Percentiles rank a stretch among this genome's conserved stretches.
Evolutionary conservation across 37 sponge, comb jelly and placozoan genomes (phyloP).

Genomic region (Eunapius fragilis): DNA sequence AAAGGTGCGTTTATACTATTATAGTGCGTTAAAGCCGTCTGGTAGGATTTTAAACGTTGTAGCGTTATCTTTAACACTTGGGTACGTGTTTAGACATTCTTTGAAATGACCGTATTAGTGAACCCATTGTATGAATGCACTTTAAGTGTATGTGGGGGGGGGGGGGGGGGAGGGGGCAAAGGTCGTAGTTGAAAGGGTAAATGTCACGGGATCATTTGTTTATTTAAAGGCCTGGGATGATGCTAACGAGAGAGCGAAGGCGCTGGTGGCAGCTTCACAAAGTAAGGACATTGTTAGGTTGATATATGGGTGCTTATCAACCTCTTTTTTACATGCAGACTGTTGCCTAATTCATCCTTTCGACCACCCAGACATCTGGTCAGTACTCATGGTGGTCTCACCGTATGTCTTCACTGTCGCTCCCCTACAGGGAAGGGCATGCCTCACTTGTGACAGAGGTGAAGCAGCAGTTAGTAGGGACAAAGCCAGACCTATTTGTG

Average conservation of each 20-base stretch:
- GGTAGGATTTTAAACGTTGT: no score
- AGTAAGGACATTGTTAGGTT: background rate
- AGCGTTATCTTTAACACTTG: no score
- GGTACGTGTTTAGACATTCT: no score
- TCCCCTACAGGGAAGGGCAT: constrained; percentile 80
- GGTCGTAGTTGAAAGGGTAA: background rate
- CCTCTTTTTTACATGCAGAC: constrained; percentile 7
- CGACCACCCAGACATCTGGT: constrained; percentile 89
- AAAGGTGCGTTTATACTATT: constrained; percentile 50
- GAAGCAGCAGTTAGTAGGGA: constrained; percentile 56
- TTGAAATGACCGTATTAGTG: no score
- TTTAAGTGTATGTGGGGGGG: no score
- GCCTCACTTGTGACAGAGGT: constrained; percentile 76
- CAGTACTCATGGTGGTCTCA: background rate
- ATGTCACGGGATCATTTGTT: background rate
- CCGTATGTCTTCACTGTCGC: background rate
- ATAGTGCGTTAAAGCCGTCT: no score
- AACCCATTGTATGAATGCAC: no score
- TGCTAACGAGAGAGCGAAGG: constrained; percentile 59
- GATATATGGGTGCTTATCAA: background rate
- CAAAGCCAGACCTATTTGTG: constrained; percentile 67
- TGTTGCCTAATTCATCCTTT: constrained; percentile 77
- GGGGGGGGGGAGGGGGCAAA: background rate
- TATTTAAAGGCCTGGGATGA: constrained; percentile 73
- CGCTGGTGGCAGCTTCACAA: constrained; percentile 38